Conservation (phyloP, 2,797 vertebrate genomes). For the Anguilla pacifica region DNA sequence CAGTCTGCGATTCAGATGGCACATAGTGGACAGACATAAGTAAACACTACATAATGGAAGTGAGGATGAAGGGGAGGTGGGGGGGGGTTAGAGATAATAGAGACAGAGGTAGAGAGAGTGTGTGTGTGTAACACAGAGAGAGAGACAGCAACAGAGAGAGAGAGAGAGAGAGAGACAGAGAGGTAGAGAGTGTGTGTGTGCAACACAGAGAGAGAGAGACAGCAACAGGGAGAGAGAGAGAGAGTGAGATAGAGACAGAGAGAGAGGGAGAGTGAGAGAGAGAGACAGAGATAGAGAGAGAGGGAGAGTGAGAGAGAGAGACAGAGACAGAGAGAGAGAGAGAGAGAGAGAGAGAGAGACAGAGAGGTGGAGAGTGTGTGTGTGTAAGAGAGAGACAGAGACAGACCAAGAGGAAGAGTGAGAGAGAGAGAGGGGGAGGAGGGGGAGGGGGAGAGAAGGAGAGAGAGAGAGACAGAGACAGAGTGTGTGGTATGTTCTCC, state of each 20-base stretch:
- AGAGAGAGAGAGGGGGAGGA: background rate
- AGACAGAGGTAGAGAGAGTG: too few species aligned
- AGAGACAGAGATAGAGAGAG: too few species aligned
- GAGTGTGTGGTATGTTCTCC: background rate
- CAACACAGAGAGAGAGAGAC: background rate
- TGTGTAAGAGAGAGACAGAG: background rate
- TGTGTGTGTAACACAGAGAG: too few species aligned
- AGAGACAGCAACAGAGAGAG: background rate
- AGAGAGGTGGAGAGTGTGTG: background rate
- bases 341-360: background rate
- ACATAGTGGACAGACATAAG: background rate
- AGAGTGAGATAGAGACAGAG: too few species aligned
- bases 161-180: background rate
- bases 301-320: background rate
- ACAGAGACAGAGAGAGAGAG: background rate
- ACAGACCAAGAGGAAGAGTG: background rate
- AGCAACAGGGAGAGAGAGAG: background rate
- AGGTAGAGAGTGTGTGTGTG: too few species aligned
- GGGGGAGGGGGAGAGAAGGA: background rate
- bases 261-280: too few species aligned
- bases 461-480: background rate
- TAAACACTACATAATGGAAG: background rate
- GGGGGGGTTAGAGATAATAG: too few species aligned
- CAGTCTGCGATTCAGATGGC: background rate
- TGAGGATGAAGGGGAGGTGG: background rate